Conservation (phyloP, 2,888 invertebrate species). For the Mellilla xanthometata region DNA sequence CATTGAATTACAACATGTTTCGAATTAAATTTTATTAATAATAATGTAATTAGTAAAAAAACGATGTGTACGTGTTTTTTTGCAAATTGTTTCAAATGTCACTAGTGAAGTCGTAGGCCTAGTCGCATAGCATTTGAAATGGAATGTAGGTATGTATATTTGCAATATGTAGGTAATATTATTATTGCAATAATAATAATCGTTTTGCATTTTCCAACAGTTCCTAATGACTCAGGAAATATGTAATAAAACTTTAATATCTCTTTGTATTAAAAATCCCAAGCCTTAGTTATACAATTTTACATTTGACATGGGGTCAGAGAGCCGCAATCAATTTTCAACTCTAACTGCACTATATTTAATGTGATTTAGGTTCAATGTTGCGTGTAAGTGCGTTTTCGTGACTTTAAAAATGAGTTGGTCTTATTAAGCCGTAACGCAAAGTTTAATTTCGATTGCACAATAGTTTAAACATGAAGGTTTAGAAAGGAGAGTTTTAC, state of each 20-base stretch:
- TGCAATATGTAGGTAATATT: too few species aligned
- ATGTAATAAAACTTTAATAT: constrained; percentile 16
- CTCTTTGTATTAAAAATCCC: constrained; percentile 27
- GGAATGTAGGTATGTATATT: too few species aligned
- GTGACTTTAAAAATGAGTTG: constrained; percentile 22
- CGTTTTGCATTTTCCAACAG: constrained; percentile 6
- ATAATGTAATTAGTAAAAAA: too few species aligned
- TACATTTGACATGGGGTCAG: constrained; percentile 9
- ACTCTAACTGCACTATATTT: constrained; percentile 9
- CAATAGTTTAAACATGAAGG: constrained; percentile 12
- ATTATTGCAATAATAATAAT: too few species aligned
- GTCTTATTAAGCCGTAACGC: constrained; percentile 16
- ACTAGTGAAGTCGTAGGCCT: too few species aligned
- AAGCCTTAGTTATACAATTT: constrained; percentile 19
- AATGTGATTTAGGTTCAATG: constrained; percentile 10
- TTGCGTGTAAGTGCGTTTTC: constrained; percentile 15
- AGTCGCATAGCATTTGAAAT: too few species aligned
- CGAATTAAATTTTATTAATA: too few species aligned
- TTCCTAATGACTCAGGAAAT: constrained; percentile 22
- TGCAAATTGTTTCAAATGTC: too few species aligned
- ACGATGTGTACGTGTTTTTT: too few species aligned
- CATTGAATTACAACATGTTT: too few species aligned
- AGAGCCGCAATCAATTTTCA: constrained; percentile 15
- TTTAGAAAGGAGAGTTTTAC: neutral
- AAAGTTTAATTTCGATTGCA: constrained; percentile 21